Base-by-base conservation (phyloP, 2,797 vertebrate genomes). In the Hyperoplus immaculatus region DNA sequence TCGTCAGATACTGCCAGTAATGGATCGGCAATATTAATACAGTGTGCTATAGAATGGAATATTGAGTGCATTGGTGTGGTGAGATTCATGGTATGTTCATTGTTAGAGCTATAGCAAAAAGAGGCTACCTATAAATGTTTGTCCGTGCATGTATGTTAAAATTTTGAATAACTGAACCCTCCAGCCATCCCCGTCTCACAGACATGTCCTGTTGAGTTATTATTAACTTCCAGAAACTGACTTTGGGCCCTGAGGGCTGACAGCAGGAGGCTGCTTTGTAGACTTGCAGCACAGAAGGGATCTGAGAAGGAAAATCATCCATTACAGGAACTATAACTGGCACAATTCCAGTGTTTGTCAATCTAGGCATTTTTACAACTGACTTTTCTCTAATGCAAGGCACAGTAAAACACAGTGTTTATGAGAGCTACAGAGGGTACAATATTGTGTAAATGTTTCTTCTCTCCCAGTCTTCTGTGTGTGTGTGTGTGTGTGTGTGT, bases 201-300 rank as follows among this genome's bases (percentile, higher is more conserved):
- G 69, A 80, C 61, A 43, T 39, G 29, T 65, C 61, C 49, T 29
- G 53, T 75, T 38, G 75, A 38, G 58, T 83, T 80, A 71, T 64
- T 80, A 71, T 64, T 76, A 74, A 50, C 51, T 82, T 38, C 0
- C 42, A 58, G 60, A 73, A 29, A 56, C 8, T 45, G 72, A 61
- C 8, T 77, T 45, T 10, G 36, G 63, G 68, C 63, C 29, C 73
- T 57, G 14, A 63, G 69, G 60, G 53, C 74, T 69, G 63, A 63
- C 75, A 61, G 62, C 63, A 58, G 59, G 67, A 72, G 58, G 69
- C 70, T 38, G 43, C 50, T 73, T 47, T 50, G 39, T 11, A 62
- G 63, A 69, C 53, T 4, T 11, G 64, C 56, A 55, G 8, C n/a
- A 55, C 63, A 65, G 18, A 75, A 29, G 45, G 36, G 18, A n/a